Conservation (phyloP, 2,113 vertebrate species). For the Gallinago paraguaiae region DNA sequence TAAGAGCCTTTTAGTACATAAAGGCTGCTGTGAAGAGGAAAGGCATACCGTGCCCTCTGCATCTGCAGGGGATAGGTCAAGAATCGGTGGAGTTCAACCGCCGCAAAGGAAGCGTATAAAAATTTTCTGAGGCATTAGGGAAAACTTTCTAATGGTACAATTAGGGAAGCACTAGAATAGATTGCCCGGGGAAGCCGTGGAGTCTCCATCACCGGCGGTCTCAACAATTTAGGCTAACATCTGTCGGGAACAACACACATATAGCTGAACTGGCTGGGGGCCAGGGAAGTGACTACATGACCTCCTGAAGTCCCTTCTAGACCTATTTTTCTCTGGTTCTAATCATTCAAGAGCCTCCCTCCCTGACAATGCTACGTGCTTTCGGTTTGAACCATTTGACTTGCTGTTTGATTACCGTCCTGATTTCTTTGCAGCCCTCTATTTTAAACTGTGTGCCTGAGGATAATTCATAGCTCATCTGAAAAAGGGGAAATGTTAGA, state of each 20-base stretch:
- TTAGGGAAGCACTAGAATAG: constrained; percentile 52
- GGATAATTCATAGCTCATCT: background rate
- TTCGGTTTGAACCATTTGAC: background rate
- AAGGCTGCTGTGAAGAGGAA: constrained; percentile 20
- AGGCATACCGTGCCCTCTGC: constrained; percentile 44
- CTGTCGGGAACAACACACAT: constrained; percentile 28
- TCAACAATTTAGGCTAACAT: constrained; percentile 53
- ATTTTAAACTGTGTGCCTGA: background rate
- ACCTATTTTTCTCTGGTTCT: constrained; percentile 35
- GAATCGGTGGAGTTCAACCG: constrained; percentile 43
- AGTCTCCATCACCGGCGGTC: constrained; percentile 15
- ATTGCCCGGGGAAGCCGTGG: constrained; percentile 58
- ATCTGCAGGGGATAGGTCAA: constrained; percentile 59
- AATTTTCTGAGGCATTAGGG: constrained; percentile 64
- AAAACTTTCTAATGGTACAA: constrained; percentile 64
- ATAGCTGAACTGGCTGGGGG: constrained; percentile 34
- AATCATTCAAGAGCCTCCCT: background rate
- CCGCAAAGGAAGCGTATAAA: constrained; percentile 60
- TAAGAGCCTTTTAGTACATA: background rate
- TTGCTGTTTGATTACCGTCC: background rate
- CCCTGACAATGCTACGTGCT: background rate
- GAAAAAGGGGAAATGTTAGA: background rate
- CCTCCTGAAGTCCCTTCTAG: constrained; percentile 42
- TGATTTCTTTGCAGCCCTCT: background rate
- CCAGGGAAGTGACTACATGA: constrained; percentile 53